Conservation (phyloP, 2,113 vertebrate species). For the Pterocles burchelli region DNA sequence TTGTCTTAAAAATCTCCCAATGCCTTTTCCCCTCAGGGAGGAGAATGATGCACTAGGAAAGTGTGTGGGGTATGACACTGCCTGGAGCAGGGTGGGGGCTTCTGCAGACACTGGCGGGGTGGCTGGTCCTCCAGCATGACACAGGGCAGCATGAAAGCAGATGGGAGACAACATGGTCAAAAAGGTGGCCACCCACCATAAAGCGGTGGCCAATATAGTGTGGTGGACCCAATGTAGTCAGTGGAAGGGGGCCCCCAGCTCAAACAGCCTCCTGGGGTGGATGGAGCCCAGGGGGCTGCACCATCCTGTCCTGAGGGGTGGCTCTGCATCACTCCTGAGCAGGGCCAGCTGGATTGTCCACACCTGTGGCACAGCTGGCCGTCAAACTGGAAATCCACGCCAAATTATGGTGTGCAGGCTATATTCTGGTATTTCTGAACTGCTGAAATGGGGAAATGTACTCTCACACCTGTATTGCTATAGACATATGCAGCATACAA, state of each 20-base stretch:
- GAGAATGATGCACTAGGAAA: neutral
- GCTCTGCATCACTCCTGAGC: neutral
- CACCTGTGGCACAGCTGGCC: neutral
- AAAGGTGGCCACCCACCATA: neutral
- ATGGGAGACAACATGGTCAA: neutral
- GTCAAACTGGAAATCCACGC: neutral
- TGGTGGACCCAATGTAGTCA: too few relatives aligned
- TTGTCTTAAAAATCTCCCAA: neutral
- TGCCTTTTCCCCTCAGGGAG: neutral
- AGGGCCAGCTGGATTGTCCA: rapidly evolving
- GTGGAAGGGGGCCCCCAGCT: neutral
- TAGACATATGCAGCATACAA: rapidly evolving
- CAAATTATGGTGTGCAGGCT: neutral
- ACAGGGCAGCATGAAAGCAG: neutral
- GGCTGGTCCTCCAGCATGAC: neutral
- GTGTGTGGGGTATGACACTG: neutral
- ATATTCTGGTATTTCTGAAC: neutral
- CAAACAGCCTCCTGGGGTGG: neutral
- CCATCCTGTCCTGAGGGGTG: rapidly evolving
- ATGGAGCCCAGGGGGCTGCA: neutral
- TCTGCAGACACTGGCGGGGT: neutral
- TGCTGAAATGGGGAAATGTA: neutral
- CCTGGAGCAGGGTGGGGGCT: neutral
- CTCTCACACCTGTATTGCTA: rapidly evolving
- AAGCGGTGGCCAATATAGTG: neutral